These are phyloP conservation scores for Anorthoa munda DNA, from an alignment of 2,888 invertebrate species.

Conservation along the genomic window DNA sequence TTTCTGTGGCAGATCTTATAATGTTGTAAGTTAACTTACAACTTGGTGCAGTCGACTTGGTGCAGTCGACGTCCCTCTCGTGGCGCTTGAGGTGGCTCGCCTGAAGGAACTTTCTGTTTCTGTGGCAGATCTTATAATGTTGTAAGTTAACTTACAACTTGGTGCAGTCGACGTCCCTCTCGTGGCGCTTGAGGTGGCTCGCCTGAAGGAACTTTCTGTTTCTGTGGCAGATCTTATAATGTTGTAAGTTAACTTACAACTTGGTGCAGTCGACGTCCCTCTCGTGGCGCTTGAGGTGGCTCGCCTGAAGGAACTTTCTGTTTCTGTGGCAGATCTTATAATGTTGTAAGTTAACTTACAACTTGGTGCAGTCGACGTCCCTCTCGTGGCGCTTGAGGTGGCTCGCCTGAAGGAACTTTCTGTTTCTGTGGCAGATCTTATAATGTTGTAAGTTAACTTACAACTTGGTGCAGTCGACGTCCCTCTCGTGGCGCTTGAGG, in stretches of 20 bases:
- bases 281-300: slow-evolving; percentile 81
- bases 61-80: slow-evolving; percentile 70
- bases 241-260: slow-evolving; percentile 29
- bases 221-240: slow-evolving; percentile 74
- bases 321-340: slow-evolving; percentile 74
- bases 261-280: slow-evolving; percentile 72
- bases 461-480: slow-evolving; percentile 69
- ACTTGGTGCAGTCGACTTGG: no score
- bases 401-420: slow-evolving; percentile 78
- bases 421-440: slow-evolving; percentile 74
- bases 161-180: slow-evolving; percentile 70
- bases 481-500: slow-evolving; percentile 77
- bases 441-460: slow-evolving; percentile 30
- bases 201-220: slow-evolving; percentile 77
- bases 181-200: slow-evolving; percentile 81
- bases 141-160: slow-evolving; percentile 53
- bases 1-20: slow-evolving; percentile 74
- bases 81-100: slow-evolving; percentile 81
- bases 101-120: slow-evolving; percentile 77
- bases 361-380: slow-evolving; percentile 69
- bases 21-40: slow-evolving; percentile 29
- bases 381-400: slow-evolving; percentile 81
- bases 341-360: slow-evolving; percentile 29
- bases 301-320: slow-evolving; percentile 78
- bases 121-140: slow-evolving; percentile 76